Evolutionary conservation across 2,113 vertebrate species (phyloP).

Genomic region (Merops nubicus): DNA sequence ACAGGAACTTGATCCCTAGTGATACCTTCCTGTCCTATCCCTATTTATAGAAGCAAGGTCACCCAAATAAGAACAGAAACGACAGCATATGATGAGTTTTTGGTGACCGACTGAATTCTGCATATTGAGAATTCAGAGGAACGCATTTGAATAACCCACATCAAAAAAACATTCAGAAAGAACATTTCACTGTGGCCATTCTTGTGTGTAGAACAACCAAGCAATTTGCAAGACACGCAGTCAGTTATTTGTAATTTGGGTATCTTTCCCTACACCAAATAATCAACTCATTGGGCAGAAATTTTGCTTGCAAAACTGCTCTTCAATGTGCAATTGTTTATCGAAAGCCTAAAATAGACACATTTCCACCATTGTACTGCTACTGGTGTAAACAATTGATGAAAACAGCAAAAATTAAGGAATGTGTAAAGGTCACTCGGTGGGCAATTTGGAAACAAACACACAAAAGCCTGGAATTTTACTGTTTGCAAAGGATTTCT

Average conservation of each 20-base stretch:
- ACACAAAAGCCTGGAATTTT: not conserved
- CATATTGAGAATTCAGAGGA: not conserved
- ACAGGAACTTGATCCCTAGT: conserved; percentile 54
- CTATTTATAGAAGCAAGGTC: conserved; percentile 51
- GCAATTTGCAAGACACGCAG: accelerated
- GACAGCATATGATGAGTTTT: not conserved
- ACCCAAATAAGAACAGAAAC: conserved; percentile 17
- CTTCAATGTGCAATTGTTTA: not conserved
- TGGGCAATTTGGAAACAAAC: not conserved
- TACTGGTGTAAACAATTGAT: not conserved
- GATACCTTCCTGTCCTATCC: not conserved
- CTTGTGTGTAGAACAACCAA: not conserved
- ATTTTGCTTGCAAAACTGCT: not conserved
- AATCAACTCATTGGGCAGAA: not conserved
- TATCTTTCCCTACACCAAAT: not conserved
- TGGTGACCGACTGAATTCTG: not conserved
- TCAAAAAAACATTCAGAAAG: not conserved
- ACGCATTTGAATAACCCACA: not conserved
- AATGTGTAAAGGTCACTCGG: not conserved
- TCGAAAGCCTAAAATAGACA: not conserved
- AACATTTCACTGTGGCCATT: accelerated
- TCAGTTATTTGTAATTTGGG: not conserved
- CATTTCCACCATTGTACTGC: not conserved
- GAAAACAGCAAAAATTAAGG: not conserved
- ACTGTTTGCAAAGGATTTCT: not conserved